Evolutionary conservation across 1,140 invertebrate species (phyloP).

Genomic region (Pinna nobilis): DNA sequence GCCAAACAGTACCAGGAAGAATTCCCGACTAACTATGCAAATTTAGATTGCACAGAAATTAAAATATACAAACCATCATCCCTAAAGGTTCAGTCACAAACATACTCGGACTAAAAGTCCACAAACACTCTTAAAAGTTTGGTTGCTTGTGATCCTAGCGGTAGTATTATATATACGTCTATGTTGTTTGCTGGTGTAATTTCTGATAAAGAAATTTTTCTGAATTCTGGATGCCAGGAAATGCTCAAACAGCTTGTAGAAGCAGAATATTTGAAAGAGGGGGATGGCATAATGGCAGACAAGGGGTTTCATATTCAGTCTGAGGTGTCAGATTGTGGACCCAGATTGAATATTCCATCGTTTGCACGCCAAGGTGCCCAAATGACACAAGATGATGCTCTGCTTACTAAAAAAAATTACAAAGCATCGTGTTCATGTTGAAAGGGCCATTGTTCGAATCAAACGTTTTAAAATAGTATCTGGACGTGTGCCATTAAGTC

Average conservation of each 20-base stretch:
- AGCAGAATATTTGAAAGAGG: not conserved
- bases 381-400: constrained; percentile 30
- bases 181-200: too few species aligned
- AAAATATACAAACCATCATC: too few species aligned
- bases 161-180: too few species aligned
- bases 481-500: constrained; percentile 11
- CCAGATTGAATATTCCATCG: constrained; percentile 32
- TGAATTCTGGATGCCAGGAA: too few species aligned
- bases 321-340: constrained; percentile 25
- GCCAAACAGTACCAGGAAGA: too few species aligned
- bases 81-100: constrained; percentile 10
- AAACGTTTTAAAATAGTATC: constrained; percentile 40
- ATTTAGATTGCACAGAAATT: constrained; percentile 17
- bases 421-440: constrained; percentile 29
- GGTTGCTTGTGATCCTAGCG: too few species aligned
- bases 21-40: constrained; percentile 8
- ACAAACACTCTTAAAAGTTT: too few species aligned
- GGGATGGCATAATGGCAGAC: constrained; percentile 39
- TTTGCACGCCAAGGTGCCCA: constrained; percentile 23
- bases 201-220: not conserved
- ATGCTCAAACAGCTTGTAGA: constrained; percentile 8
- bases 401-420: constrained; percentile 38
- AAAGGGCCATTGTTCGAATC: constrained; percentile 12
- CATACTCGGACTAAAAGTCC: constrained; percentile 24
- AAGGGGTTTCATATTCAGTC: constrained; percentile 34